These are phyloP conservation scores for Eurytoma adleriae DNA, from an alignment of 2,888 invertebrate genomes.

Conservation along the genomic window DNA sequence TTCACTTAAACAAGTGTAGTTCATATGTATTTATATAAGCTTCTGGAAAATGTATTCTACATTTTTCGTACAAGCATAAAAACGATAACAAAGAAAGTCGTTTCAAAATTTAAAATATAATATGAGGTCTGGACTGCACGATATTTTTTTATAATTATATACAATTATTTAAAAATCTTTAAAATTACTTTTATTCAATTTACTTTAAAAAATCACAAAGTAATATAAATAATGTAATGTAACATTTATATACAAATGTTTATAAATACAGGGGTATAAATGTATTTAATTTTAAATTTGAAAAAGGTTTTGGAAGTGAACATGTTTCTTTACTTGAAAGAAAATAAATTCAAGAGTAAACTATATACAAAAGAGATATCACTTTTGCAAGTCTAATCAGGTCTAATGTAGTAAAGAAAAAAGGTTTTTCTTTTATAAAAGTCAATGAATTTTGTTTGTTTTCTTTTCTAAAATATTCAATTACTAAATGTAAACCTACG, in stretches of 20 bases:
- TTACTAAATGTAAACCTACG: slow-evolving; percentile 45
- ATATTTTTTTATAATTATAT: slow-evolving; percentile 33
- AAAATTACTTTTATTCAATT: slow-evolving; percentile 41
- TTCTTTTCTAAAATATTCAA: slow-evolving; percentile 7
- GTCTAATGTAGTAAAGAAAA: too few relatives aligned
- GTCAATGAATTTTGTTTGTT: not conserved
- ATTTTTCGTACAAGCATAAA: too few relatives aligned
- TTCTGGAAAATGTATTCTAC: too few relatives aligned
- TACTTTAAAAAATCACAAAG: slow-evolving; percentile 31
- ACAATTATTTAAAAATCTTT: slow-evolving; percentile 38
- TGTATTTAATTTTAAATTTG: too few relatives aligned
- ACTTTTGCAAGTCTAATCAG: too few relatives aligned
- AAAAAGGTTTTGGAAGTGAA: too few relatives aligned
- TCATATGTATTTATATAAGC: too few relatives aligned
- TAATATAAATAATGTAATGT: slow-evolving; percentile 30
- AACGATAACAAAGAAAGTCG: too few relatives aligned
- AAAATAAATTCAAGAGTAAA: slow-evolving; percentile 28
- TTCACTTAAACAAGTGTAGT: too few relatives aligned
- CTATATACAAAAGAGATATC: too few relatives aligned
- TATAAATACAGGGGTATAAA: slow-evolving; percentile 26
- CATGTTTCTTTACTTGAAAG: not conserved
- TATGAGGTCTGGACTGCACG: not conserved
- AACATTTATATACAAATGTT: slow-evolving; percentile 43
- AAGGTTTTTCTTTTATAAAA: not conserved
- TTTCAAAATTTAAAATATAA: not conserved